These are phyloP conservation scores for Microctonus aethiopoides DNA, from an alignment of 2,888 invertebrate species.

Conservation along the genomic window DNA sequence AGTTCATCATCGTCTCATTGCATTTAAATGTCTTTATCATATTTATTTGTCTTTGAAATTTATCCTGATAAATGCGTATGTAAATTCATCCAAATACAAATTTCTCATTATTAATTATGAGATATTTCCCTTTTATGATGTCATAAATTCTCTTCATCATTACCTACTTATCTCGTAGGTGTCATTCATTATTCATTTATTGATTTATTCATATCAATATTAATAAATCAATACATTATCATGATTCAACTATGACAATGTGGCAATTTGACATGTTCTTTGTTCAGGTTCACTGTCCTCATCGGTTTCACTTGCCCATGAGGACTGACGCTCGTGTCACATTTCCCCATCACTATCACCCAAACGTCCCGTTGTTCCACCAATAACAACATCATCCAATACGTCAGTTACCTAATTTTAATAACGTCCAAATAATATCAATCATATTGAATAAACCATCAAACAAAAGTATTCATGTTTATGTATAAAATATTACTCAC, in stretches of 20 bases:
- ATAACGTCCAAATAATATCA: constrained; percentile 1
- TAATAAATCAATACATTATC: constrained; percentile 36
- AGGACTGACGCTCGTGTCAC: constrained; percentile 61
- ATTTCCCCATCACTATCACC: constrained; percentile 57
- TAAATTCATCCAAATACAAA: not conserved
- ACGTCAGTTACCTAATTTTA: constrained; percentile 56
- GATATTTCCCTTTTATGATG: not conserved
- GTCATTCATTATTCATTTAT: not conserved
- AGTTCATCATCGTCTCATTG: not conserved
- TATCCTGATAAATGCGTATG: not conserved
- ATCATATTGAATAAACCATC: not conserved
- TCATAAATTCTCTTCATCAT: not conserved
- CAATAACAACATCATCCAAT: constrained; percentile 52
- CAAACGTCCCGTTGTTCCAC: constrained; percentile 52
- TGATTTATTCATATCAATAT: not conserved
- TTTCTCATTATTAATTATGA: not conserved
- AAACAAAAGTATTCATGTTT: not conserved
- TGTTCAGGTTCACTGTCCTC: constrained; percentile 61
- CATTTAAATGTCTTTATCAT: not conserved
- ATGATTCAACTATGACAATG: constrained; percentile 54
- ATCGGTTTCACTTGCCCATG: constrained; percentile 61
- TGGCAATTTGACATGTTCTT: constrained; percentile 60
- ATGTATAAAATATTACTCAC: constrained; percentile 42
- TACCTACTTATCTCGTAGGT: not conserved
- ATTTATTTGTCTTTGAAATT: not conserved